phyloP scores from a whole-genome alignment of 2,113 vertebrate species.

The Nothoprocta perdicaria region DNA sequence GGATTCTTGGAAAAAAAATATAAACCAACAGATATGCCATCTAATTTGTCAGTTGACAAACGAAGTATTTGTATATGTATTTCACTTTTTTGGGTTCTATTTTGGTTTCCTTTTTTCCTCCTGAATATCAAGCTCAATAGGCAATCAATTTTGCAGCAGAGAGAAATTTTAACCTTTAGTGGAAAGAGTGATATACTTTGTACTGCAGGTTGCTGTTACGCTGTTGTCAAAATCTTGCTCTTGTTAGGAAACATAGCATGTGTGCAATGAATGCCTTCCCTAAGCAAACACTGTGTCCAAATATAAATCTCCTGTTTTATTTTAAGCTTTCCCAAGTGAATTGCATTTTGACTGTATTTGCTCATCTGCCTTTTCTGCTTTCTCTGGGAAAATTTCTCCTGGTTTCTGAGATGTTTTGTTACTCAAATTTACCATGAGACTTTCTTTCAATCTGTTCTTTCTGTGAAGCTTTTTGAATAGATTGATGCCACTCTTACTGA shows the following conservation, averaged over 20 bases:
- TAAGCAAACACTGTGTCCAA: background rate
- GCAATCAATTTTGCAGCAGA: background rate
- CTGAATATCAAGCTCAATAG: accelerated
- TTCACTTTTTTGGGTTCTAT: background rate
- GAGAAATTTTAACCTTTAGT: background rate
- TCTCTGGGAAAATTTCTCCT: background rate
- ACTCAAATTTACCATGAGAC: background rate
- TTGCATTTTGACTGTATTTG: background rate
- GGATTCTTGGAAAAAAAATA: background rate
- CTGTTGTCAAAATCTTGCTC: background rate
- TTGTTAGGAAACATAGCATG: background rate
- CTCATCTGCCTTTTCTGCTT: background rate
- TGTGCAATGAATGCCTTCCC: background rate
- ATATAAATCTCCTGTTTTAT: background rate
- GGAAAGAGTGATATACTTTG: background rate
- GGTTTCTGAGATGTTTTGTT: background rate
- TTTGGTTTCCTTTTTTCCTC: background rate
- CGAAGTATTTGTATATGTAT: accelerated
- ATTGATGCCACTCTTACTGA: background rate
- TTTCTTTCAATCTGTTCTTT: background rate
- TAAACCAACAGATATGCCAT: accelerated
- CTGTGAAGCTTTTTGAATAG: background rate
- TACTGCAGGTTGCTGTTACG: background rate
- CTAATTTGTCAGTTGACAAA: background rate
- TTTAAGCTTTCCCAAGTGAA: background rate